Conservation (phyloP, 2,888 invertebrate species). For the Drosophila monieri region DNA sequence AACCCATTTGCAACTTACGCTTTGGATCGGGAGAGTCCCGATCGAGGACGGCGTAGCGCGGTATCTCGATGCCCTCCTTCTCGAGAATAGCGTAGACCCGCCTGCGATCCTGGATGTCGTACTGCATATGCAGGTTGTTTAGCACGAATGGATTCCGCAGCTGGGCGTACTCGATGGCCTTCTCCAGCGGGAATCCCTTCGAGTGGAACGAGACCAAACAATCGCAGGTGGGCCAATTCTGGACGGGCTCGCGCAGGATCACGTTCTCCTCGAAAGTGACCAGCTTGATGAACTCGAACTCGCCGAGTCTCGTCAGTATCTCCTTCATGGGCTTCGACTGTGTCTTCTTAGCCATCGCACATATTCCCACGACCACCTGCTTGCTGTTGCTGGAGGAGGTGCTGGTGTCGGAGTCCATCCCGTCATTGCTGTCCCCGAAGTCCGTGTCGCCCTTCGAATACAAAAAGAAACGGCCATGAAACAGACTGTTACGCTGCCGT, state of each 20-base stretch:
- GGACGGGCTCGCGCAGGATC: conserved; percentile 97
- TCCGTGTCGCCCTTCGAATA: conserved; percentile 89
- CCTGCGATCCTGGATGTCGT: conserved; percentile 97
- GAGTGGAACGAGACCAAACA: conserved; percentile 99
- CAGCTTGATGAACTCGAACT: conserved; percentile 98
- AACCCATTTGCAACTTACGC: conserved; percentile 90
- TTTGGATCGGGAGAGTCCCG: conserved; percentile 96
- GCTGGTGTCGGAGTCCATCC: conserved; percentile 86
- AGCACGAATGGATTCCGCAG: conserved; percentile 97
- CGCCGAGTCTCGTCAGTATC: conserved; percentile 96
- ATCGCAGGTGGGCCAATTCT: conserved; percentile 99
- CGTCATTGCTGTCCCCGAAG: conserved; percentile 87
- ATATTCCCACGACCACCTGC: conserved; percentile 98
- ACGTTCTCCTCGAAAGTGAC: conserved; percentile 97
- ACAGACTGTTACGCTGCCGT: not conserved
- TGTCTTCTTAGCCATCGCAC: conserved; percentile 99
- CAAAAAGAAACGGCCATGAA: conserved; percentile 3
- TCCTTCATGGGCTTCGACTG: conserved; percentile 99
- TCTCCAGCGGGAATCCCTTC: conserved; percentile 98
- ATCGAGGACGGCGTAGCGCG: conserved; percentile 98
- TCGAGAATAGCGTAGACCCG: conserved; percentile 97
- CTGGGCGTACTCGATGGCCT: conserved; percentile 98
- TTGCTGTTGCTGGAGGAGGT: conserved; percentile 87
- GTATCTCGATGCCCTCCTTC: conserved; percentile 97
- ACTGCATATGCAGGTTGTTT: conserved; percentile 99